Conservation (phyloP, 2,113 vertebrate species). For the Grantiella picta region DNA sequence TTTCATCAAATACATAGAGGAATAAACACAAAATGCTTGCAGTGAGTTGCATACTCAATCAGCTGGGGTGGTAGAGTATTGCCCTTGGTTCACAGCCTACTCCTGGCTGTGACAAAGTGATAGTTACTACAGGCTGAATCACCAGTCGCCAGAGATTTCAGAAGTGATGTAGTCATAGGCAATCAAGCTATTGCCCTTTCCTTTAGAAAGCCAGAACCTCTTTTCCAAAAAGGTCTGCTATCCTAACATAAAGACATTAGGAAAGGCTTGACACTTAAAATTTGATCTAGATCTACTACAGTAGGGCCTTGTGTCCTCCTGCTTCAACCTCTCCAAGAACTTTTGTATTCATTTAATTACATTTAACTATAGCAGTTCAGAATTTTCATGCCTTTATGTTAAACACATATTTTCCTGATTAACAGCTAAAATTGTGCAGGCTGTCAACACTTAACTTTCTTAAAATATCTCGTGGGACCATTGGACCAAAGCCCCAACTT, state of each 20-base stretch:
- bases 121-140: neutral
- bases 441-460: neutral
- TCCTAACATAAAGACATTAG: neutral
- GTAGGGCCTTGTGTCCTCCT: neutral
- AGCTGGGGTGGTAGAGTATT: neutral
- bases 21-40: neutral
- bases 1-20: neutral
- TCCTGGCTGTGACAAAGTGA: rapidly evolving
- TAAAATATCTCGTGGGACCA: neutral
- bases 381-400: neutral
- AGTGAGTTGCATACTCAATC: neutral
- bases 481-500: neutral
- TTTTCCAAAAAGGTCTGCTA: neutral
- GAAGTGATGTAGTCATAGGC: neutral
- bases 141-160: neutral
- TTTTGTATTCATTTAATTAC: neutral
- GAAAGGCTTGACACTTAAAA: neutral
- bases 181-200: neutral
- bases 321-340: rapidly evolving
- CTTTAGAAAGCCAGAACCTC: neutral
- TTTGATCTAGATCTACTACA: neutral
- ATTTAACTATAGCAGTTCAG: neutral
- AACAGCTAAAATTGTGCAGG: neutral
- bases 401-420: neutral
- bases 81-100: neutral